Percentiles rank a stretch among this genome's conserved stretches.
phyloP scores from a whole-genome alignment of 2,797 vertebrate species.

The Ciconia nigra region DNA sequence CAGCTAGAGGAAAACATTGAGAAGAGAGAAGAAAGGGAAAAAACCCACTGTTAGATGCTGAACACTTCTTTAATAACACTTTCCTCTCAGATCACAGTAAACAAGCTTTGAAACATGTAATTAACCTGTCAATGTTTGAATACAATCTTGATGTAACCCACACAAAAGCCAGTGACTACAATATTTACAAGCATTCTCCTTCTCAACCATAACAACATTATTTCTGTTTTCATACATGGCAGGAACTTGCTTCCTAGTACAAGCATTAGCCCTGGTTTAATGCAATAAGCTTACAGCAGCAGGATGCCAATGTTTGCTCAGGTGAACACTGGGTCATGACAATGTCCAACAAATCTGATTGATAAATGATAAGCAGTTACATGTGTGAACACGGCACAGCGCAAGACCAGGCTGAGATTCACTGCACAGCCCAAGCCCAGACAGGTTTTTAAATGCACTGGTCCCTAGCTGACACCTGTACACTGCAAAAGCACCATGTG shows the following conservation, averaged over 20 bases:
- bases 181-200: conserved; percentile 65
- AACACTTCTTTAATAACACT: conserved; percentile 55
- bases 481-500: background rate
- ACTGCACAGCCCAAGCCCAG: background rate
- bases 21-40: background rate
- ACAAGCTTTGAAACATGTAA: conserved; percentile 74
- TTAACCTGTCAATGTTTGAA: conserved; percentile 75
- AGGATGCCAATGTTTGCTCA: conserved; percentile 40
- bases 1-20: conserved; percentile 79
- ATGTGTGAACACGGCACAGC: background rate
- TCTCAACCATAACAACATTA: conserved; percentile 49
- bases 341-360: background rate
- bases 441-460: background rate
- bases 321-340: background rate
- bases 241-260: conserved; percentile 29
- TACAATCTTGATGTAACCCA: conserved; percentile 57
- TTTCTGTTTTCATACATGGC: conserved; percentile 61
- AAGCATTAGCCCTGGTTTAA: conserved; percentile 32
- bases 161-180: conserved; percentile 67
- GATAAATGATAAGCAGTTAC: background rate
- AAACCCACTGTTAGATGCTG: conserved; percentile 44
- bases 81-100: conserved; percentile 64
- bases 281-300: conserved; percentile 27
- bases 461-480: background rate
- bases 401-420: background rate